phyloP scores from a whole-genome alignment of 2,797 vertebrate genomes.

The Siniperca undulata region DNA sequence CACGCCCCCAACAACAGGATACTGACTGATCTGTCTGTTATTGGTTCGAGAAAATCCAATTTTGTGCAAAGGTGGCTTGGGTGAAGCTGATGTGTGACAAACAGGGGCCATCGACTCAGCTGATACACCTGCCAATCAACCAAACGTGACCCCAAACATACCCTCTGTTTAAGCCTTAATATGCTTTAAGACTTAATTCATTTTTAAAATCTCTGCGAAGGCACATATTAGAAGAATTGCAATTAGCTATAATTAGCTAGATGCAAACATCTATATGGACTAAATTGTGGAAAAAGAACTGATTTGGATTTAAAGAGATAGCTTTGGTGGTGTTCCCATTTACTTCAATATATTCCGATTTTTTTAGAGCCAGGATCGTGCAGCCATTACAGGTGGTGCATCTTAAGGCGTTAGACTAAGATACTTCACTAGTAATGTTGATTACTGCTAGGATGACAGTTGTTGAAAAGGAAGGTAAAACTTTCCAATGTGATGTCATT shows the following conservation, averaged over 20 bases:
- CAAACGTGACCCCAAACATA: neutral
- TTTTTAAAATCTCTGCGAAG: neutral
- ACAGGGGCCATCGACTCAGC: slow-evolving; percentile 37
- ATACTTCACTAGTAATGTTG: neutral
- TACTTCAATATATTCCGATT: neutral
- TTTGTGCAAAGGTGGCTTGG: slow-evolving; percentile 41
- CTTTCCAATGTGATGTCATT: neutral
- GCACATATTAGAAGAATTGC: neutral
- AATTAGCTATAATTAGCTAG: neutral
- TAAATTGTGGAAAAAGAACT: neutral
- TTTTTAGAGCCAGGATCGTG: neutral
- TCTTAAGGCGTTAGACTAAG: neutral
- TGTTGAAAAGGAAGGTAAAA: neutral
- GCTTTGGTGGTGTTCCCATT: neutral
- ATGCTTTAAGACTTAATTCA: slow-evolving; percentile 2
- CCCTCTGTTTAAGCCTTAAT: neutral
- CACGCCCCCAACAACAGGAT: slow-evolving; percentile 30
- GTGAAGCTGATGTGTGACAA: slow-evolving; percentile 40
- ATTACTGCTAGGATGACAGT: neutral
- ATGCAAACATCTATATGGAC: neutral
- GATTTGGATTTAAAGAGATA: neutral
- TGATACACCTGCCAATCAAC: slow-evolving; percentile 42
- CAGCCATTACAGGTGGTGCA: neutral
- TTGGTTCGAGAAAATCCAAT: slow-evolving; percentile 52
- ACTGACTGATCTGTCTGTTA: slow-evolving; percentile 27